These are phyloP conservation scores for Meles meles DNA, from an alignment of 2,113 vertebrate species.

Conservation along the genomic window DNA sequence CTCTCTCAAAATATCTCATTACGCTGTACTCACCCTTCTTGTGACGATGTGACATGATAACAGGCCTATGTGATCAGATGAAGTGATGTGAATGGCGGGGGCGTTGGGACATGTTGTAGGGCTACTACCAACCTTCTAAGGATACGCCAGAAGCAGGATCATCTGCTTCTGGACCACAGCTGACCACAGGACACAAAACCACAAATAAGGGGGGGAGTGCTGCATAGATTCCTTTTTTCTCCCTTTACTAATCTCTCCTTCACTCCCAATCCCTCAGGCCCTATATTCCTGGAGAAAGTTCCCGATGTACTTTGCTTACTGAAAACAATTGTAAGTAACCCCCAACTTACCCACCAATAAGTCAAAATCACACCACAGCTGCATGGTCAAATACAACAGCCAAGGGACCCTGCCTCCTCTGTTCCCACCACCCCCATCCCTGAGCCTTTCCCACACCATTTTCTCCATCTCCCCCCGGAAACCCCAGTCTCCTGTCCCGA, in stretches of 20 bases:
- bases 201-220: not conserved
- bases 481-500: not conserved
- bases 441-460: not conserved
- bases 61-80: not conserved
- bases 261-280: not conserved
- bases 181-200: not conserved
- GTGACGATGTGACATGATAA: not conserved
- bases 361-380: not conserved
- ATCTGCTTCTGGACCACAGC: not conserved
- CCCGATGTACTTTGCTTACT: not conserved
- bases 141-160: not conserved
- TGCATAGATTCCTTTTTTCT: not conserved
- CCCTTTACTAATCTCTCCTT: not conserved
- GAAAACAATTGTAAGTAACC: not conserved
- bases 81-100: not conserved
- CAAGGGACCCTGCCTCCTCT: not conserved
- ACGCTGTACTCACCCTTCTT: not conserved
- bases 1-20: not conserved
- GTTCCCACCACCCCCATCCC: not conserved
- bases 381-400: not conserved
- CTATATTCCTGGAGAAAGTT: not conserved
- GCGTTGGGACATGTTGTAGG: not conserved
- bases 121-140: not conserved
- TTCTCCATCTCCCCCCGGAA: not conserved
- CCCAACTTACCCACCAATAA: not conserved